phyloP scores from a whole-genome alignment of 1,140 invertebrate species.

The Zaprionus tsacasi region DNA sequence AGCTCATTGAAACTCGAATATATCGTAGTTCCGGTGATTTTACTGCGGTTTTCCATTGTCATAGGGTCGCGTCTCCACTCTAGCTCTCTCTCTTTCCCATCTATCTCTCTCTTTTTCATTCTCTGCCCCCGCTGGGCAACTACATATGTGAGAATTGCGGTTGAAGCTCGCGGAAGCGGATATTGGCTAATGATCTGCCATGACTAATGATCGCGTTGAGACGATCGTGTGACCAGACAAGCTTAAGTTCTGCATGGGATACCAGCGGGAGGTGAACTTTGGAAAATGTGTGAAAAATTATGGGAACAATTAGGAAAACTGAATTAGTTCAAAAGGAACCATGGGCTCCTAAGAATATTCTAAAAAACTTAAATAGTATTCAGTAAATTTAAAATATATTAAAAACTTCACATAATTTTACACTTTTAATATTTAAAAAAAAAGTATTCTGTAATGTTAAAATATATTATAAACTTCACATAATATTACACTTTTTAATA shows the following conservation, averaged over 20 bases:
- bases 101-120: not conserved
- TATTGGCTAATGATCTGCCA: slow-evolving; percentile 39
- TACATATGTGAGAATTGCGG: slow-evolving; percentile 49
- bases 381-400: too few relatives aligned
- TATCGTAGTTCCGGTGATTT: slow-evolving; percentile 70
- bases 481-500: too few relatives aligned
- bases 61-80: not conserved
- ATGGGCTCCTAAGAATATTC: too few relatives aligned
- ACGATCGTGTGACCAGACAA: slow-evolving; percentile 1
- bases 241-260: not conserved
- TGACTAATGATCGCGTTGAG: slow-evolving; percentile 28
- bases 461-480: too few relatives aligned
- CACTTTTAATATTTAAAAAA: too few relatives aligned
- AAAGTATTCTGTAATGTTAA: too few relatives aligned
- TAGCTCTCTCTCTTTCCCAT: not conserved
- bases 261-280: not conserved
- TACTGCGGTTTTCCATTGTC: slow-evolving; percentile 24
- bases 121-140: not conserved
- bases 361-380: too few relatives aligned
- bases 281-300: not conserved
- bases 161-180: slow-evolving; percentile 35
- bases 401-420: too few relatives aligned
- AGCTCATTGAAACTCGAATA: slow-evolving; percentile 71
- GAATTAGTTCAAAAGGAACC: not conserved
- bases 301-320: not conserved